A percentile compares a stretch with the other conserved stretches of the same genome.
Conservation (phyloP, 1,140 invertebrate species). For the Drosophila ficusphila region DNA sequence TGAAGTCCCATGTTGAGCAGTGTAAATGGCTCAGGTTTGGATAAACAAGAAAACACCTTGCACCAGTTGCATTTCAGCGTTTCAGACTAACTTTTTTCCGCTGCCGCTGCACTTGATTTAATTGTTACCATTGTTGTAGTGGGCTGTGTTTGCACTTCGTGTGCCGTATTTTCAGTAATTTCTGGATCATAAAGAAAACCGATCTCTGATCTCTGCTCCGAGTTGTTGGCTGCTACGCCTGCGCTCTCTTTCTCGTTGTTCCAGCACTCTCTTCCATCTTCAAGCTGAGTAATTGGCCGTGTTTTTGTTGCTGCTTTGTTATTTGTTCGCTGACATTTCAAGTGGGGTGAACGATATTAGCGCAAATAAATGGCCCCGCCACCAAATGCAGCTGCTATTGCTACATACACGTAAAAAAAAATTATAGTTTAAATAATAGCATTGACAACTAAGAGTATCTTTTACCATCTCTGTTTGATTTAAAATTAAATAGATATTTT, state of each 20-base stretch:
- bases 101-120: slow-evolving; percentile 21
- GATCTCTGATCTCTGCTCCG: slow-evolving; percentile 32
- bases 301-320: slow-evolving; percentile 33
- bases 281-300: slow-evolving; percentile 38
- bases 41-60: slow-evolving; percentile 65
- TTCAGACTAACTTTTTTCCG: slow-evolving; percentile 45
- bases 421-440: neutral
- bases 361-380: slow-evolving; percentile 76
- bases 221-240: slow-evolving; percentile 39
- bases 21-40: slow-evolving; percentile 39
- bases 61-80: slow-evolving; percentile 59
- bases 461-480: too few species aligned
- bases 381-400: slow-evolving; percentile 64
- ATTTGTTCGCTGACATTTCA: slow-evolving; percentile 73
- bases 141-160: slow-evolving; percentile 17
- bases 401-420: slow-evolving; percentile 15
- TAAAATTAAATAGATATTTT: too few species aligned
- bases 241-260: slow-evolving; percentile 21
- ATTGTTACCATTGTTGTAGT: slow-evolving; percentile 23
- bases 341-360: slow-evolving; percentile 82
- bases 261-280: slow-evolving; percentile 1
- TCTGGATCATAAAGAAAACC: slow-evolving; percentile 16
- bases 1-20: slow-evolving; percentile 20
- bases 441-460: too few species aligned
- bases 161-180: slow-evolving; percentile 12